Percentiles rank a stretch among this genome's conserved stretches.
phyloP scores from a whole-genome alignment of 2,113 vertebrate species.

The Sylvilagus bachmani region DNA sequence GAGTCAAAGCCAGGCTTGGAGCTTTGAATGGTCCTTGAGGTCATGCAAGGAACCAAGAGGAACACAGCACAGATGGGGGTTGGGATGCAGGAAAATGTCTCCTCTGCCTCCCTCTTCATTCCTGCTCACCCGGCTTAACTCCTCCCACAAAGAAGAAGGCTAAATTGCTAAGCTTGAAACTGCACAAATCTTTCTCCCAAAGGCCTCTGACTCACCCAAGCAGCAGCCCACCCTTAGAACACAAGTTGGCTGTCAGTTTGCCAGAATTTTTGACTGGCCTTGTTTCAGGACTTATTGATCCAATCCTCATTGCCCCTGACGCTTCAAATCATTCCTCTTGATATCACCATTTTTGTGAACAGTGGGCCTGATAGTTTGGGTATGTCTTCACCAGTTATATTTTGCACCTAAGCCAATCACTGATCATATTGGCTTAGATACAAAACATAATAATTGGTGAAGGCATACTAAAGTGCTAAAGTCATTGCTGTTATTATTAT shows the following conservation, averaged over 20 bases:
- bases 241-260: slow-evolving; percentile 30
- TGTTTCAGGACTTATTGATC: neutral
- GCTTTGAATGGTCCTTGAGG: neutral
- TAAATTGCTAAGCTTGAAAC: neutral
- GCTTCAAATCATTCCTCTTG: neutral
- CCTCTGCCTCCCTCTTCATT: fast-evolving
- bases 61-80: neutral
- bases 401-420: neutral
- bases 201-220: slow-evolving; percentile 40
- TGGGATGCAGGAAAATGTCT: neutral
- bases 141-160: neutral
- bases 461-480: no score
- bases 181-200: neutral
- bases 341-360: neutral
- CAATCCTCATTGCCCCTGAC: neutral
- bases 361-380: neutral
- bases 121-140: neutral
- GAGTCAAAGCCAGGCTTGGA: neutral
- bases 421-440: no score
- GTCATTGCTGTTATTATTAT: neutral
- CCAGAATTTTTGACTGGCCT: slow-evolving; percentile 6
- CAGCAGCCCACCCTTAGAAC: neutral
- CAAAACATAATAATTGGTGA: no score
- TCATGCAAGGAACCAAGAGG: neutral
- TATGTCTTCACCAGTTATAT: slow-evolving; percentile 22